Base-by-base conservation (phyloP, 2,113 vertebrate genomes). In the Microtus oregoni region DNA sequence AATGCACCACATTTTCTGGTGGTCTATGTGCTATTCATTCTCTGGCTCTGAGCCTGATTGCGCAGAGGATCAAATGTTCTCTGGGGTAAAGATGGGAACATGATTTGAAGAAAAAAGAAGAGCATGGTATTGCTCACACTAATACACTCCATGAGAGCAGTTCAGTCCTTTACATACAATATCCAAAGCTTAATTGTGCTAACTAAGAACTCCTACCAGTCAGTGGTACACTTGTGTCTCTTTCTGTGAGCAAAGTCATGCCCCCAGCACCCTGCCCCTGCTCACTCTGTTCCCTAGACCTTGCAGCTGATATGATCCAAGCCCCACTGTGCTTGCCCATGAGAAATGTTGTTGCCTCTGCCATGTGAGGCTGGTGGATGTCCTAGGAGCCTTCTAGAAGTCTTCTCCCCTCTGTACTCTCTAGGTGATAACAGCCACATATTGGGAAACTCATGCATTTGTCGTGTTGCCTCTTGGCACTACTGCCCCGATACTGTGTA, bases 71-170 rank as follows among this genome's bases (percentile, higher is more conserved):
- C 89, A 96, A 86, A 91, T n/a, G 41, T 24, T 68, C 67, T 93
- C 44, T 28, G 67, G 88, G 47, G 68, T 93, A 81, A 96, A 94
- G 87, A 90, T 67, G 67, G 93, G 65, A 86, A 89, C 90, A 86
- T 90, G 86, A 96, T 95, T 96, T 86, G 55, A 90, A 93, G 68
- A 76, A 81, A 82, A 89, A 81, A 88, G n/a, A 94, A 78, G 83
- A 90, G n/a, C 0, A 5, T 52, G 35, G 12, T 72, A 92, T 77
- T 97, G 26, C n/a, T 58, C 19, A 58, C 61, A 70, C 78, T 68
- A 77, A 91, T 12, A 38, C 63, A 92, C 4, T 22, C n/a, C 88
- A 32, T 68, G 68, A 76, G 90, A 85, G 52, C 17, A 90, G 41
- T 61, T 85, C 44, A 20, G 2, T 72, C 55, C 52, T 95, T 86